Evolutionary conservation across 30 jellyfish, hydroid and myxozoan species (phyloP).

Genomic region (Turritopsis rubra): DNA sequence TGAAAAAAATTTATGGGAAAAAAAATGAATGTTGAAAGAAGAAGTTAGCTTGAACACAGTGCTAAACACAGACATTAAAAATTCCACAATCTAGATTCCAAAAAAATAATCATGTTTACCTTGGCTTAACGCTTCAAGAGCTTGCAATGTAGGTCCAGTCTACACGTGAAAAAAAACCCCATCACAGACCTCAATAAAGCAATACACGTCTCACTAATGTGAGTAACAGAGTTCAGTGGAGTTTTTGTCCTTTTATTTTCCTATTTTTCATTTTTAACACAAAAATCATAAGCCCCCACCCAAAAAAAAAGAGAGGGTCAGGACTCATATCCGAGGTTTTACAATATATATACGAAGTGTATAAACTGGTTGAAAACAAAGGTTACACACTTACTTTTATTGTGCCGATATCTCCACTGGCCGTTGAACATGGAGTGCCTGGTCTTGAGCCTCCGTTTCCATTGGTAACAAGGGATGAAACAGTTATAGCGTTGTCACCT

Average conservation of each 20-base stretch:
- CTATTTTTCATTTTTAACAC: not conserved
- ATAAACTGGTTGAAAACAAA: too few species aligned
- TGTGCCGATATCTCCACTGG: slow-evolving; percentile 64
- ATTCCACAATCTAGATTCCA: not conserved
- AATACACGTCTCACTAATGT: too few species aligned
- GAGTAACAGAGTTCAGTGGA: too few species aligned
- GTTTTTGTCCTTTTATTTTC: too few species aligned
- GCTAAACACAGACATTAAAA: too few species aligned
- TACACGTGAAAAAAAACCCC: not conserved
- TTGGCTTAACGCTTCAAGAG: slow-evolving; percentile 79
- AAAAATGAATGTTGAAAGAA: not conserved
- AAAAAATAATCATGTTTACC: slow-evolving; percentile 31
- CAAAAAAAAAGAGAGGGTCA: not conserved
- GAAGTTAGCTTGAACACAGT: too few species aligned
- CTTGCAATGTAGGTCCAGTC: slow-evolving; percentile 98
- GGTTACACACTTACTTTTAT: not conserved
- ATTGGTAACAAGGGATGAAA: slow-evolving; percentile 19
- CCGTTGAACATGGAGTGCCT: slow-evolving; percentile 92
- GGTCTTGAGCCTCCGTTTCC: slow-evolving; percentile 85
- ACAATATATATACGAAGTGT: too few species aligned
- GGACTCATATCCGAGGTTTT: not conserved
- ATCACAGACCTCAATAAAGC: too few species aligned
- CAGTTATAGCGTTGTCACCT: slow-evolving; percentile 20
- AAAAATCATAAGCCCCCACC: not conserved
- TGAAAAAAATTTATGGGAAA: not conserved